These are phyloP conservation scores for Plecotus auritus DNA, from an alignment of 2,113 vertebrate genomes.

Conservation along the genomic window DNA sequence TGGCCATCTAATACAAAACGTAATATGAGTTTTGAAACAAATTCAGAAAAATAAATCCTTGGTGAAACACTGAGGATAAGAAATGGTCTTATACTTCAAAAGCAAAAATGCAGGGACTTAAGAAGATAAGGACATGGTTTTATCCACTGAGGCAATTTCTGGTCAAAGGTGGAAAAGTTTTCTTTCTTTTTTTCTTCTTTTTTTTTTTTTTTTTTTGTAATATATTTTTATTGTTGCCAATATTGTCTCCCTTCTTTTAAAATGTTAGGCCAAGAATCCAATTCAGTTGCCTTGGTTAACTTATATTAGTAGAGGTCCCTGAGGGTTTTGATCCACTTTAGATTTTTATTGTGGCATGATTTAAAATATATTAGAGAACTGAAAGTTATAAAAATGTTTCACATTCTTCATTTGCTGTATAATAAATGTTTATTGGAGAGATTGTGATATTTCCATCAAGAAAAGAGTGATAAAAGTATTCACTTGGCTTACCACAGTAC, in stretches of 20 bases:
- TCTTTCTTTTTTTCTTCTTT: background rate
- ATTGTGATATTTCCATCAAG: background rate
- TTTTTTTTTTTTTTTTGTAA: too few species aligned
- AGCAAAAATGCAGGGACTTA: background rate
- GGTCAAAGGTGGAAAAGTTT: background rate
- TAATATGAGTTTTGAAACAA: background rate
- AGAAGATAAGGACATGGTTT: background rate
- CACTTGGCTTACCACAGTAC: background rate
- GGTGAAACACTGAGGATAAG: background rate
- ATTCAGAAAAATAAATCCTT: background rate
- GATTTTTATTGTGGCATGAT: conserved; percentile 24
- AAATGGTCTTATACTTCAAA: background rate
- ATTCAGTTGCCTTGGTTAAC: background rate
- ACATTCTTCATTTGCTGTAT: background rate
- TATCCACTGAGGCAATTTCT: background rate
- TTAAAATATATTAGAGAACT: background rate
- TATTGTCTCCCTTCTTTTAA: background rate
- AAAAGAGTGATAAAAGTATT: background rate
- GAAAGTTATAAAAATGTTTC: conserved; percentile 14
- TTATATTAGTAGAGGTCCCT: background rate
- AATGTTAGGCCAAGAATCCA: background rate
- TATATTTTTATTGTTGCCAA: too few species aligned
- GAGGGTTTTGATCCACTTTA: background rate
- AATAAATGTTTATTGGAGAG: conserved; percentile 13
- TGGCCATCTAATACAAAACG: background rate